Evolutionary conservation across 2,113 vertebrate species (phyloP).

Genomic region (Chionomys nivalis): DNA sequence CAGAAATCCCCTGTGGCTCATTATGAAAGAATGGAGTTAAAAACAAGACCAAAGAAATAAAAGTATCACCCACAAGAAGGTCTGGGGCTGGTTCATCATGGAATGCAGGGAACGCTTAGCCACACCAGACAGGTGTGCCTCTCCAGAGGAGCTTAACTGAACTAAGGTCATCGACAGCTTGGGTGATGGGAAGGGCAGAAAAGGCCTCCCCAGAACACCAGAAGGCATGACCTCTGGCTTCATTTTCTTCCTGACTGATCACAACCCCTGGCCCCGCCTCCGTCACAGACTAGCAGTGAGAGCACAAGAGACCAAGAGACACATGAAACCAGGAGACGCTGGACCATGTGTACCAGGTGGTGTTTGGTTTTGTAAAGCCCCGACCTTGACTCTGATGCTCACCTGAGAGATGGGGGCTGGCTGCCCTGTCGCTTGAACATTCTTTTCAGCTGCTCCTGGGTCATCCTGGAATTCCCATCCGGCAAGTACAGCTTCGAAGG

Average conservation of each 20-base stretch:
- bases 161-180: background rate
- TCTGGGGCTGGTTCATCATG: background rate
- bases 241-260: background rate
- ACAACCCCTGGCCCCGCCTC: background rate
- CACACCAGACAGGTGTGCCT: background rate
- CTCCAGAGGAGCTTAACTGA: background rate
- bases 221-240: background rate
- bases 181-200: background rate
- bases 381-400: slow-evolving; percentile 27
- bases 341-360: background rate
- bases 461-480: slow-evolving; percentile 64
- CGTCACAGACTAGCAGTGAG: background rate
- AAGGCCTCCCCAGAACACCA: background rate
- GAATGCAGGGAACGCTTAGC: background rate
- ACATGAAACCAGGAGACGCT: background rate
- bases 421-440: slow-evolving; percentile 53
- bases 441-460: slow-evolving; percentile 78
- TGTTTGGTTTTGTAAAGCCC: background rate
- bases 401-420: slow-evolving; percentile 79
- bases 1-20: background rate
- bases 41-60: background rate
- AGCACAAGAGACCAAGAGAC: background rate
- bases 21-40: background rate
- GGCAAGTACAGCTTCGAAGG: slow-evolving; percentile 40
- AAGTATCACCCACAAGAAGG: background rate